phyloP scores from a whole-genome alignment of 2,888 invertebrate genomes.

The Rutpela maculata region DNA sequence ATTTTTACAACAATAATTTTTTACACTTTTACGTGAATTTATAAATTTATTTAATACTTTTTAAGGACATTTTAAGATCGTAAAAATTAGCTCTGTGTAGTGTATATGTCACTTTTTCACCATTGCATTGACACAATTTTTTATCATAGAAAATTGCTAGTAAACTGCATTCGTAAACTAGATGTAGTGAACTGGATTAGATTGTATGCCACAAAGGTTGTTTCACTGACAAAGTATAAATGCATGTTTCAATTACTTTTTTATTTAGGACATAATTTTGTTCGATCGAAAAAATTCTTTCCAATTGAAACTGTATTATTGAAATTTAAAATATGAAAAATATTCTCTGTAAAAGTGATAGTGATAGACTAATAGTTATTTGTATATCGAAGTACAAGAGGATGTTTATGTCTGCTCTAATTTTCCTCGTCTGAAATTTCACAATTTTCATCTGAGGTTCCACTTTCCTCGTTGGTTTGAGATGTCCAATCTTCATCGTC shows the following conservation, averaged over 20 bases:
- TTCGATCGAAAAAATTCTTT: too few species aligned
- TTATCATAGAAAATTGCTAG: neutral
- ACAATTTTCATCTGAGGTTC: neutral
- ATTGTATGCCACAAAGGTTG: neutral
- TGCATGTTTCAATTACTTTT: neutral
- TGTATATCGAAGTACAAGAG: neutral
- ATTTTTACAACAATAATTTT: neutral
- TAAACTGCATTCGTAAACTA: neutral
- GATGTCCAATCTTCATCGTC: neutral
- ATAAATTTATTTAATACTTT: neutral
- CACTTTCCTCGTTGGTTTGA: neutral
- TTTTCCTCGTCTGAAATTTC: neutral
- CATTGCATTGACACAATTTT: neutral
- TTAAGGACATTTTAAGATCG: neutral
- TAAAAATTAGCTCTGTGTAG: too few species aligned
- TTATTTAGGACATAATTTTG: too few species aligned
- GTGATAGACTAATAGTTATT: neutral
- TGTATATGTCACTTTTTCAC: neutral
- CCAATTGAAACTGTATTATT: too few species aligned
- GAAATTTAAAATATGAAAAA: neutral
- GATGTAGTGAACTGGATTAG: neutral
- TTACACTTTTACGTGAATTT: neutral
- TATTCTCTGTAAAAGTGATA: neutral
- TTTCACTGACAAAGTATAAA: neutral
- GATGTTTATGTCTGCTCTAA: neutral